Evolutionary conservation across 2,113 vertebrate species (phyloP).

Genomic region (Nanorana parkeri): DNA sequence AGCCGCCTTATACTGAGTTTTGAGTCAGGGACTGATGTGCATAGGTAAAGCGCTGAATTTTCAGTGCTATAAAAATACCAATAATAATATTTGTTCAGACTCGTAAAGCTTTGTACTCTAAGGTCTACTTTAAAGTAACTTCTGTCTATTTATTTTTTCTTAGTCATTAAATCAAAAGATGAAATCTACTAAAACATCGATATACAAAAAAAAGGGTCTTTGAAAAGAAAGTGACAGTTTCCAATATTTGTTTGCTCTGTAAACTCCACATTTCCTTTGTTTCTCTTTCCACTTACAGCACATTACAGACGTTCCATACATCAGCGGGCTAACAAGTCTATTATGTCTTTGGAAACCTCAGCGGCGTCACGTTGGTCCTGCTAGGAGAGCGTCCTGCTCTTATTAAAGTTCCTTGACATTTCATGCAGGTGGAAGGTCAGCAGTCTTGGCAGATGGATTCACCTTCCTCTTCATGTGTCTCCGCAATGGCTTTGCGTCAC

Average conservation of each 20-base stretch:
- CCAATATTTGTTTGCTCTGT: neutral
- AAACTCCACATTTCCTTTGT: neutral
- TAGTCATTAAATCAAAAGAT: too few species aligned
- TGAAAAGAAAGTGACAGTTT: too few species aligned
- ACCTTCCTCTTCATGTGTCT: neutral
- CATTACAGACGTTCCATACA: neutral
- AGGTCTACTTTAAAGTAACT: too few species aligned
- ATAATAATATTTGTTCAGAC: too few species aligned
- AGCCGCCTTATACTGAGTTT: too few species aligned
- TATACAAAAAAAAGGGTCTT: too few species aligned
- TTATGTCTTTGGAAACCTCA: neutral
- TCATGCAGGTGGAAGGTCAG: conserved; percentile 25
- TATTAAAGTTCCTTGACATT: conserved; percentile 38
- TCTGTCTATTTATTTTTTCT: too few species aligned
- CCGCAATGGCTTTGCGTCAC: neutral
- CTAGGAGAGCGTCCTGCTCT: neutral
- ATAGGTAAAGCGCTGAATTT: too few species aligned
- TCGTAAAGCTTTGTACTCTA: too few species aligned
- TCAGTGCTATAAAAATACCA: too few species aligned
- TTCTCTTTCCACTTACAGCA: neutral
- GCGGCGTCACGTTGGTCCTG: neutral
- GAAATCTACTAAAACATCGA: too few species aligned
- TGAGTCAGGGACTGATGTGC: too few species aligned
- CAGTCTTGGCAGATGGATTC: neutral
- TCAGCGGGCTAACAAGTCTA: neutral